phyloP scores from a whole-genome alignment of 2,888 invertebrate genomes.

The Penaeus monodon region DNA sequence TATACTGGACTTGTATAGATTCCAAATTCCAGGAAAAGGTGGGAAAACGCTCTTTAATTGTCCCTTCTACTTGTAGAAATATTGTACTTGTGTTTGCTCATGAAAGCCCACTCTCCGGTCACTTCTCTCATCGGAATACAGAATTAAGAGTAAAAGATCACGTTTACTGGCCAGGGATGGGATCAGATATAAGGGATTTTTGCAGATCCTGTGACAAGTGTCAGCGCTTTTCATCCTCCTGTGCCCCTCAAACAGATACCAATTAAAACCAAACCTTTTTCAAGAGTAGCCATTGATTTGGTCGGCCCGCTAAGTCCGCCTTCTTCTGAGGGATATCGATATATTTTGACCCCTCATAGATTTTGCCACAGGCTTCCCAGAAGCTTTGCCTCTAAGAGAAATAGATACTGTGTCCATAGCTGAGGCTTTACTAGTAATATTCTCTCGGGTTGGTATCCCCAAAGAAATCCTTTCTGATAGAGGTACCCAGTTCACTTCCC shows the following conservation, averaged over 20 bases:
- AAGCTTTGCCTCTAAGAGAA: not conserved
- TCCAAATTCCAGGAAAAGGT: too few relatives aligned
- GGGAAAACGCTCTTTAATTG: too few relatives aligned
- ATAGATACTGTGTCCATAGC: not conserved
- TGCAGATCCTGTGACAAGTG: not conserved
- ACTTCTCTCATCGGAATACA: too few relatives aligned
- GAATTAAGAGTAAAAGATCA: too few relatives aligned
- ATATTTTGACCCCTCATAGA: slow-evolving; percentile 24
- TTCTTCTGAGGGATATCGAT: slow-evolving; percentile 13
- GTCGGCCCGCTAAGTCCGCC: not conserved
- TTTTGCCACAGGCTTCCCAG: slow-evolving; percentile 16
- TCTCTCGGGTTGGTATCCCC: too few relatives aligned
- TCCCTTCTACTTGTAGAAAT: not conserved
- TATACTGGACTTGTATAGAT: not conserved
- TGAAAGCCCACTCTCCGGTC: too few relatives aligned
- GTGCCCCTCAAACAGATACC: not conserved
- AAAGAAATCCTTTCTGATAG: too few relatives aligned
- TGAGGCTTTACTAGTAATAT: too few relatives aligned
- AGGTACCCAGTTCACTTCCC: too few relatives aligned
- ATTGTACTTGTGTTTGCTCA: not conserved
- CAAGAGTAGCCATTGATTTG: not conserved
- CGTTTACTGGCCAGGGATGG: too few relatives aligned
- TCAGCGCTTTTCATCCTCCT: not conserved
- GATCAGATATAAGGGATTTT: too few relatives aligned
- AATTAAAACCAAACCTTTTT: slow-evolving; percentile 1